Percentiles rank a stretch among this genome's conserved stretches.
Conservation (phyloP, 2,113 vertebrate species). For the Nestor notabilis region DNA sequence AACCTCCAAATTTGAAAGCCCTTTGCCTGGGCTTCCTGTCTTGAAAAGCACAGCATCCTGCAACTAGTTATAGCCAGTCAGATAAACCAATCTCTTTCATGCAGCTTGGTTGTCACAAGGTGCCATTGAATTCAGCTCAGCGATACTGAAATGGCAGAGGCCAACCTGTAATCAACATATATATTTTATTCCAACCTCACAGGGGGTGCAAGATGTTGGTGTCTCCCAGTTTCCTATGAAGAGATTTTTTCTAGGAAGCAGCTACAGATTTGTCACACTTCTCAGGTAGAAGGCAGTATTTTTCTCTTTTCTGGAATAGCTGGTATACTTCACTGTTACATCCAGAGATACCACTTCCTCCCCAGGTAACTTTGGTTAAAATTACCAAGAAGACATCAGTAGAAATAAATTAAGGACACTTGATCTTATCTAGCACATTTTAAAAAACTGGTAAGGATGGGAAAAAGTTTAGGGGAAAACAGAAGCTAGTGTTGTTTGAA, state of each 20-base stretch:
- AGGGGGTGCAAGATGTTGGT: neutral
- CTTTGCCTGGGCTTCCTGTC: neutral
- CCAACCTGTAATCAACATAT: neutral
- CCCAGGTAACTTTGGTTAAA: neutral
- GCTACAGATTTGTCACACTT: neutral
- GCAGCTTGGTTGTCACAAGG: neutral
- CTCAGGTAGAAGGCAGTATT: neutral
- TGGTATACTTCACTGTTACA: neutral
- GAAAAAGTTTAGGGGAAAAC: neutral
- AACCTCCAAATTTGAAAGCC: neutral
- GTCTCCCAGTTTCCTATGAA: neutral
- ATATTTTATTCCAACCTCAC: neutral
- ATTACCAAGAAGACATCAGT: neutral
- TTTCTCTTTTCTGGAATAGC: neutral
- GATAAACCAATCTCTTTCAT: neutral
- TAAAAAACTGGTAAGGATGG: neutral
- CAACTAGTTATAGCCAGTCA: neutral
- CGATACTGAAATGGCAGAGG: neutral
- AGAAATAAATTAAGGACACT: neutral
- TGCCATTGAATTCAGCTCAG: neutral
- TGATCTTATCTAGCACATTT: neutral
- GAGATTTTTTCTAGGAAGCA: neutral
- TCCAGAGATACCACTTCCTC: neutral
- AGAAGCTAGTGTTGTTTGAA: neutral
- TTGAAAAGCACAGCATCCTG: neutral